Evolutionary conservation across 2,888 invertebrate species (phyloP), one percentile per base, ranked within the genome.

Genomic region (Mythimna loreyi): DNA sequence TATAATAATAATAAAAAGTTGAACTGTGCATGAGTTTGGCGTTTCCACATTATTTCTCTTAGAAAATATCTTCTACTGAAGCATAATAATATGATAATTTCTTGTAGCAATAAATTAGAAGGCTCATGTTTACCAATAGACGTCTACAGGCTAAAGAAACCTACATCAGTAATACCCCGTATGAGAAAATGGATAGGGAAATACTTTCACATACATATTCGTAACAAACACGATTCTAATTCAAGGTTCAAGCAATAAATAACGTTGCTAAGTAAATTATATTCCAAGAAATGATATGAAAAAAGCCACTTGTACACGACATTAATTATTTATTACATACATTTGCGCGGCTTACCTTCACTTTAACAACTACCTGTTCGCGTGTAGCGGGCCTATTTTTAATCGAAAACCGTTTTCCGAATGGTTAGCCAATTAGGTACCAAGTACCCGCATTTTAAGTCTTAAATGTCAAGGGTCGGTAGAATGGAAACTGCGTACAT

Each of bases 361-460:
- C 21, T 58, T 58, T 68, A 56, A 59, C 63, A 73, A 78, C 45
- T 60, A 67, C 64, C 43, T 57, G 74, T 63, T 78, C 61, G 71
- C 72, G 75, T 75, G 75, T 72, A 52, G 33, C 52, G 57, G 16
- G 73, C 74, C 75, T 83, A 83, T 82, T 86, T 89, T 85, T 81
- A 82, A 84, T 83, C 79, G 78, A 82, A 83, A 82, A 72, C 75
- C 74, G 73, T 86, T 89, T 88, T 89, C 85, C 86, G 79, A 83
- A 73, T 82, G 85, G 79, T 81, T 82, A 78, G 78, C 79, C 87
- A 87, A 89, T 89, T 88, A 87, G 81, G 83, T 78, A 79, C 65
- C 63, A 84, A 86, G 85, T 84, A 86, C 78, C 73, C 58, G 82
- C 71, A 80, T 86, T 83, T 82, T 70, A 82, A 79, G 79, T 74